phyloP scores from a whole-genome alignment of 1,140 invertebrate species.

The Cecropterus lyciades region DNA sequence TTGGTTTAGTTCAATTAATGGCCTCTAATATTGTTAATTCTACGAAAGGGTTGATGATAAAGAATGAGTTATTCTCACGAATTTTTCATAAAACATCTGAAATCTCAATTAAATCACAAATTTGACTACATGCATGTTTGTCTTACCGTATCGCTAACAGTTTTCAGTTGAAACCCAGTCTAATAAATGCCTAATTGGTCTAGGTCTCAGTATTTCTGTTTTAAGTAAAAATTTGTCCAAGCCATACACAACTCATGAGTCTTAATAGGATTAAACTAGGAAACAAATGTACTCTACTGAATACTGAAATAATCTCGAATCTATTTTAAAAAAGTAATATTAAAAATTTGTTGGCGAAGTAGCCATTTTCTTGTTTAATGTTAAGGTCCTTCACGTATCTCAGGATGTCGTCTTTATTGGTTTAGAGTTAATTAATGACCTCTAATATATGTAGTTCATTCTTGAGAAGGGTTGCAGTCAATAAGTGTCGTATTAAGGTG shows the following conservation, averaged over 20 bases:
- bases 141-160: too few relatives aligned
- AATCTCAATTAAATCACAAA: too few relatives aligned
- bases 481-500: constrained; percentile 39
- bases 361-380: constrained; percentile 53
- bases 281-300: too few relatives aligned
- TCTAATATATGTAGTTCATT: constrained; percentile 65
- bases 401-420: constrained; percentile 76
- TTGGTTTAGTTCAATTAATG: constrained; percentile 79
- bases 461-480: constrained; percentile 47
- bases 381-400: constrained; percentile 60
- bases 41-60: constrained; percentile 52
- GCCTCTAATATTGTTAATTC: constrained; percentile 65
- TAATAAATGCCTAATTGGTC: too few relatives aligned
- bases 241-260: too few relatives aligned
- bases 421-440: constrained; percentile 75
- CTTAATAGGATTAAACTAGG: too few relatives aligned
- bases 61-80: background rate
- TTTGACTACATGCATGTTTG: too few relatives aligned
- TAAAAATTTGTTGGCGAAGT: constrained; percentile 75
- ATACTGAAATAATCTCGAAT: too few relatives aligned
- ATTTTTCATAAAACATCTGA: too few relatives aligned
- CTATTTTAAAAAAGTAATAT: constrained; percentile 80
- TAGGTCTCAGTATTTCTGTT: too few relatives aligned
- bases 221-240: too few relatives aligned
- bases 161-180: too few relatives aligned